Evolutionary conservation across 2,888 invertebrate species (phyloP), one percentile per base, ranked within the genome.

Genomic region (Lymantria dispar): DNA sequence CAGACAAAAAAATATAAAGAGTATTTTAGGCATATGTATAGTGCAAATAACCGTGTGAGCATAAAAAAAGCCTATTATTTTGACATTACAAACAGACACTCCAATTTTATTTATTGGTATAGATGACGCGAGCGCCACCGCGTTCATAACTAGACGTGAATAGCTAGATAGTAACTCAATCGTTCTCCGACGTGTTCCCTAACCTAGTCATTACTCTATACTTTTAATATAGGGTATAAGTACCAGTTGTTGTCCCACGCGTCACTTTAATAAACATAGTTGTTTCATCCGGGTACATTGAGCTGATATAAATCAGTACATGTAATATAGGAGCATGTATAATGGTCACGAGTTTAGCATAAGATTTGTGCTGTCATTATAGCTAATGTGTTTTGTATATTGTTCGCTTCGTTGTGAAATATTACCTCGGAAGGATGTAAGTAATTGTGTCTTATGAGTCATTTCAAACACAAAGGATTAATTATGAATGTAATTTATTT

Each of bases 311-410:
- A 59, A 64, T 66, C 62, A 58, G 55, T 33, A 15, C 47, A 58
- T 15, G 46, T 58, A 48, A 54, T 42, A 45, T 41, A 57, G 43
- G 41, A 56, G 48, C 66, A 62, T 66, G 64, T 62, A 22, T 38
- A 40, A 30, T 5, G 33, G 56, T 64, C 66, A 66, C 66, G 66
- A 66, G 50, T 58, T 56, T 30, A 37, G 47, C 49, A 47, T 46
- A 45, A 52, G 43, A 45, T 55, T 56, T 57, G 51, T 55, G 40
- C 44, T 50, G 54, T 48, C 30, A 62, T 62, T 54, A 59, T 52
- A 37, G 48, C 31, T 60, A 54, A 49, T 61, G 43, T 55, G 37
- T 56, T 41, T 38, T 47, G 46, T 50, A 33, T 51, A 40, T n/a
- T 22, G 46, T 36, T 49, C 10, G 48, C 48, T 39, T 46, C n/a